Conservation (phyloP, 1,140 invertebrate species). For the Chrysoperla carnea region DNA sequence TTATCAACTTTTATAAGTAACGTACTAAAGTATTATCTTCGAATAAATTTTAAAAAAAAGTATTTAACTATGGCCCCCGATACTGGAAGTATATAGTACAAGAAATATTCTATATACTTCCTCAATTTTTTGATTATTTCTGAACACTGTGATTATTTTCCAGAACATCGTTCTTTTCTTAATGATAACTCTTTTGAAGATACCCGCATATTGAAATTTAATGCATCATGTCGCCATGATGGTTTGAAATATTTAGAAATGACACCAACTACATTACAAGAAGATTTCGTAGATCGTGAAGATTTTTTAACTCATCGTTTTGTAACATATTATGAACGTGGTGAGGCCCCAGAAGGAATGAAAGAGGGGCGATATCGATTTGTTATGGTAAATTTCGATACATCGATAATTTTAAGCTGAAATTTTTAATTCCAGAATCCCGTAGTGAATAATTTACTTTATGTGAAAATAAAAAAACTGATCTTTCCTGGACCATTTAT, state of each 20-base stretch:
- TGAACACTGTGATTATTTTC: constrained; percentile 6
- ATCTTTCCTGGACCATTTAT: no score
- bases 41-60: no score
- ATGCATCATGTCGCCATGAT: constrained; percentile 43
- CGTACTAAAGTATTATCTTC: no score
- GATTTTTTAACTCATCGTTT: constrained; percentile 26
- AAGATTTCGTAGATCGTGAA: constrained; percentile 41
- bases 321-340: constrained; percentile 14
- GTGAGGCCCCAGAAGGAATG: constrained; percentile 12
- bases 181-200: constrained; percentile 30
- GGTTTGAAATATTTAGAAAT: constrained; percentile 41
- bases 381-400: constrained; percentile 22
- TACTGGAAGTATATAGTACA: background rate
- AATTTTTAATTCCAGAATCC: no score
- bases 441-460: no score
- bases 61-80: no score
- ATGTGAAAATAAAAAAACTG: no score
- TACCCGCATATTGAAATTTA: constrained; percentile 48
- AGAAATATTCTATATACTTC: no score
- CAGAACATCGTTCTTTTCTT: constrained; percentile 42
- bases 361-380: constrained; percentile 20
- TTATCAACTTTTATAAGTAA: no score
- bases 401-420: no score
- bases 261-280: constrained; percentile 34
- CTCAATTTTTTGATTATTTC: no score